These are phyloP conservation scores for Crocallis elinguaria DNA, from an alignment of 2,888 invertebrate species.

Conservation along the genomic window DNA sequence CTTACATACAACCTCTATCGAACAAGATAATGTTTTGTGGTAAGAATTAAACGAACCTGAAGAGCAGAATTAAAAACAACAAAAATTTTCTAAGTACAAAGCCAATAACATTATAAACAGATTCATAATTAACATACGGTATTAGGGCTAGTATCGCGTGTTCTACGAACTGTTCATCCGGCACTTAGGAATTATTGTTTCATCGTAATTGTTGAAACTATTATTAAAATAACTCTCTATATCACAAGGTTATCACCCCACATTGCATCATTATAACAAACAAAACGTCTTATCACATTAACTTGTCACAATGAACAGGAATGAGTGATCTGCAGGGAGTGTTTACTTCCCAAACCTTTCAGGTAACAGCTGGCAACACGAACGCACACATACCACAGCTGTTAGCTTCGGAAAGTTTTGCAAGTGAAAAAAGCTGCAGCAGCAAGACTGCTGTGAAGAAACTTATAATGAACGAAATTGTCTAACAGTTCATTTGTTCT, in stretches of 20 bases:
- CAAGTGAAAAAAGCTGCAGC: not conserved
- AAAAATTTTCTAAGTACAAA: conserved; percentile 69
- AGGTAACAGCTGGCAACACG: not conserved
- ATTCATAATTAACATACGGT: conserved; percentile 46
- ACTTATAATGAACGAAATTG: not conserved
- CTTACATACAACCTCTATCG: conserved; percentile 12
- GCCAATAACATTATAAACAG: conserved; percentile 67
- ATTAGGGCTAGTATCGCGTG: conserved; percentile 72
- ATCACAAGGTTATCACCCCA: conserved; percentile 75
- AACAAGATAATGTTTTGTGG: conserved; percentile 13
- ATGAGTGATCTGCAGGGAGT: conserved; percentile 17
- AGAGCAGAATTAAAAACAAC: conserved; percentile 23
- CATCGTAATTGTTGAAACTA: conserved; percentile 54
- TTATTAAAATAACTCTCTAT: conserved; percentile 54
- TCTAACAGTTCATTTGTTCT: not conserved
- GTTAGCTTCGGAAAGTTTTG: not conserved
- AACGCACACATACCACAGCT: not conserved
- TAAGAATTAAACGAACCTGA: conserved; percentile 21
- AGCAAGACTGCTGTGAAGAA: not conserved
- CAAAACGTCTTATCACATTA: conserved; percentile 39
- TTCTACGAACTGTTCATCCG: conserved; percentile 73
- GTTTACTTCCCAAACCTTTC: not conserved
- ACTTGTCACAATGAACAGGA: conserved; percentile 19
- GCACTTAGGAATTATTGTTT: conserved; percentile 62
- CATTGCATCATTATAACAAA: conserved; percentile 39